Base-by-base conservation (phyloP, 2,888 invertebrate genomes). In the Drosophila antonietae region DNA sequence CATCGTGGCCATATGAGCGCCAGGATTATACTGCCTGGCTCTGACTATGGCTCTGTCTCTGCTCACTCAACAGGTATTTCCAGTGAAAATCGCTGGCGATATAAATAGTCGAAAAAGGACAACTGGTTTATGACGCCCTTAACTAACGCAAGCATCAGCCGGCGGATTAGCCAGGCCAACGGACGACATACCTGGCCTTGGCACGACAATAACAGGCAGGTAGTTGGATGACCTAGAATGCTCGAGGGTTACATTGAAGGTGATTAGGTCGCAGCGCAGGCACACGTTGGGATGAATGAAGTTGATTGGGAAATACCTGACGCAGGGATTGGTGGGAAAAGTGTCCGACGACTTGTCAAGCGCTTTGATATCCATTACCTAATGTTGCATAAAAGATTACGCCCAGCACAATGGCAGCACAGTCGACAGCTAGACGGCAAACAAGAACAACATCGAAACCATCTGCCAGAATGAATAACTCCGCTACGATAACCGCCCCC, bases 81-180 rank as follows among this genome's bases (percentile, higher is more conserved):
- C 85, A 68, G 51, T 33, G 85, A 86, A 89, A 81, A 69, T 77
- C 67, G 66, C 62, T 77, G 65, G 61, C 60, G 47, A 73, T 70
- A 66, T 67, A 78, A 81, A 55, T 49, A 55, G 64, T 23, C 58
- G 41, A 28, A 84, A 71, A 73, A 67, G 69, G 76, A 80, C 86
- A 89, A 85, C 82, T 85, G 82, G 84, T 87, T 85, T 85, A 85
- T 85, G 89, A 85, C 89, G 73, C 89, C 73, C 58, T 52, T 43
- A 52, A 20, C 47, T 41, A 70, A 68, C 43, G 63, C 68, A 63
- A 64, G 57, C 37, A 73, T 59, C 78, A 78, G 81, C 74, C 73
- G 68, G 68, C 77, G 75, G 73, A 83, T 80, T 77, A 80, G 53
- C 12, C n/a, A 49, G 9, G 52, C 18, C 53, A 15, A 10, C 18